These are phyloP conservation scores for Oscheius sp. DNA, from an alignment of 1,140 invertebrate species.

Conservation along the genomic window DNA sequence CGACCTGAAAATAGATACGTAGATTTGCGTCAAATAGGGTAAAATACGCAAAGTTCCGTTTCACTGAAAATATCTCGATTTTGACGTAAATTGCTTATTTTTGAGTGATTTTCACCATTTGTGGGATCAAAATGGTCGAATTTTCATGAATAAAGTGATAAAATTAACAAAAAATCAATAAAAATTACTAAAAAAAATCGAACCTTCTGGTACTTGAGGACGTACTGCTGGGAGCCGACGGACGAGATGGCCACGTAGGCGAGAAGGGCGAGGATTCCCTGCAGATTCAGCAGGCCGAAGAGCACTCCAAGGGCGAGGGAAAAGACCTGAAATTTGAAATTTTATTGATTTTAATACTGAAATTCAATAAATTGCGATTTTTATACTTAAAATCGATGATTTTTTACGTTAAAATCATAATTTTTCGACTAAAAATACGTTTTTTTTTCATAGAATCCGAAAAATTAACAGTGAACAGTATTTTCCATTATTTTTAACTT, in stretches of 20 bases:
- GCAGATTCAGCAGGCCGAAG: conserved; percentile 53
- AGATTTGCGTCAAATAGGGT: no score
- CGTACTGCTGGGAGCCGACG: conserved; percentile 46
- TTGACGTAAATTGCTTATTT: neutral
- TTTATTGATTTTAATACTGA: neutral
- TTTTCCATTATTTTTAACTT: no score
- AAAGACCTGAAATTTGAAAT: conserved; percentile 32
- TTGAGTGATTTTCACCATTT: no score
- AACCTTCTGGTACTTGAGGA: conserved; percentile 54
- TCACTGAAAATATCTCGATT: no score
- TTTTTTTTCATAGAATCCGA: no score
- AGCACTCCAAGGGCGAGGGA: conserved; percentile 48
- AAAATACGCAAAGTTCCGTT: no score
- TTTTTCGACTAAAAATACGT: neutral
- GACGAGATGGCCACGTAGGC: conserved; percentile 52
- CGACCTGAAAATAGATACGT: conserved; percentile 54
- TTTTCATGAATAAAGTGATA: no score
- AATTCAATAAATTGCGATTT: neutral
- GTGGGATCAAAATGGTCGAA: no score
- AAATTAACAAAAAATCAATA: no score
- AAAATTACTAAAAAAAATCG: conserved; percentile 13
- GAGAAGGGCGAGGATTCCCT: conserved; percentile 50
- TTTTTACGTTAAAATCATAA: neutral
- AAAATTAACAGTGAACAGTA: no score
- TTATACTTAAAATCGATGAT: neutral